These are phyloP conservation scores for Nestor notabilis DNA, from an alignment of 2,113 vertebrate genomes.

Conservation along the genomic window DNA sequence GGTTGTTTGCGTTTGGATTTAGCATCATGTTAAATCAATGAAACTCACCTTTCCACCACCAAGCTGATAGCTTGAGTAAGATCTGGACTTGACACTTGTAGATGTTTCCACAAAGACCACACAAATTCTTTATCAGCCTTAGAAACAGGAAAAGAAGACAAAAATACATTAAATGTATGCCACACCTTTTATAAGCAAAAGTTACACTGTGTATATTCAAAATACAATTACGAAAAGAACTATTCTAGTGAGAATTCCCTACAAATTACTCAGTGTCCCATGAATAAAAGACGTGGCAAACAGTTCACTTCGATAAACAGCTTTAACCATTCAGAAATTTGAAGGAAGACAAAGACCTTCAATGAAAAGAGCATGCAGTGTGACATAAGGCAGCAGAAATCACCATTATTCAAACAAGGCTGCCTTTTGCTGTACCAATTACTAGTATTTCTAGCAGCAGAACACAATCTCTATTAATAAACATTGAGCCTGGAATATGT, in stretches of 20 bases:
- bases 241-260: not conserved
- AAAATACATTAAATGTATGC: not conserved
- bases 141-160: constrained; percentile 27
- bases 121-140: constrained; percentile 97
- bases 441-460: not conserved
- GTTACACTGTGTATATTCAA: not conserved
- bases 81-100: constrained; percentile 89
- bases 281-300: not conserved
- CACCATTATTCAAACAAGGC: not conserved
- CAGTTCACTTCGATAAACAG: not conserved
- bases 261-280: not conserved
- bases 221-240: not conserved
- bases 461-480: not conserved
- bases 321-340: not conserved
- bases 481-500: not conserved
- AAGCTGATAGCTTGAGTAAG: constrained; percentile 87
- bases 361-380: not conserved
- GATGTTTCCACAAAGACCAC: constrained; percentile 93
- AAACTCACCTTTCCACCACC: constrained; percentile 89
- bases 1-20: not conserved
- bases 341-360: not conserved
- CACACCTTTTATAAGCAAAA: not conserved
- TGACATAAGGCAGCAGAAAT: not conserved
- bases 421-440: not conserved
- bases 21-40: not conserved